Base-by-base conservation (phyloP, 1,140 invertebrate genomes). In the Drosophila ercepeae region DNA sequence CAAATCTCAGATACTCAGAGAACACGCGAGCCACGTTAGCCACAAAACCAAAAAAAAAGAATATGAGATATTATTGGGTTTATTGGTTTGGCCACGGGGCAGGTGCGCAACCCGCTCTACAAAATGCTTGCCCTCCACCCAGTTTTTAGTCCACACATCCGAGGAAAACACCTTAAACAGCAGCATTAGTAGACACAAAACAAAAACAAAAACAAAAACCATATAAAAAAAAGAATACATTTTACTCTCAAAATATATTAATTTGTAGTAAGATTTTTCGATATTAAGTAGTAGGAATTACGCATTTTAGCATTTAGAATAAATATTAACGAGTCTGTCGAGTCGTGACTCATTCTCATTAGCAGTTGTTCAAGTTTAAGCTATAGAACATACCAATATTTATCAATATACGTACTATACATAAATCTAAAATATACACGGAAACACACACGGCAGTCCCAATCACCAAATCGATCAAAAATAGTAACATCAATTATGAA, bases 291-390 rank as follows among this genome's bases (percentile, higher is more conserved):
- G 82, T 88, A 88, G 82, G 65, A 88, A 88, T 88, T 88, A 88
- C 82, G 82, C 84, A 88, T 88, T 88, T 88, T 88, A 86, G 81
- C 77, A 86, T 71, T 61, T 86, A 86, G 82, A 74, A 74, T 86
- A 86, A 88, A 86, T 86, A 86, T 86, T 75, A 75, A 67, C 76
- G 81, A 88, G 82, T 86, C 82, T 88, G 79, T 67, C 68, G 77
- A 86, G 82, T 88, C 81, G 73, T 74, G 76, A 77, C 81, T 82
- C 82, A 86, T 70, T 86, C 82, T 86, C 82, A 86, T 86, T 86
- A 88, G 82, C 76, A 88, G 82, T 82, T 88, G 82, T 86, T 86
- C 77, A 86, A 82, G 82, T 88, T 86, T 88, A 88, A 86, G 82
- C 69, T 88, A 67, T 81, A 88, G 63, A 63, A 86, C 77, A 81